phyloP scores from a whole-genome alignment of 2,797 vertebrate genomes.

The Brotula barbata region DNA sequence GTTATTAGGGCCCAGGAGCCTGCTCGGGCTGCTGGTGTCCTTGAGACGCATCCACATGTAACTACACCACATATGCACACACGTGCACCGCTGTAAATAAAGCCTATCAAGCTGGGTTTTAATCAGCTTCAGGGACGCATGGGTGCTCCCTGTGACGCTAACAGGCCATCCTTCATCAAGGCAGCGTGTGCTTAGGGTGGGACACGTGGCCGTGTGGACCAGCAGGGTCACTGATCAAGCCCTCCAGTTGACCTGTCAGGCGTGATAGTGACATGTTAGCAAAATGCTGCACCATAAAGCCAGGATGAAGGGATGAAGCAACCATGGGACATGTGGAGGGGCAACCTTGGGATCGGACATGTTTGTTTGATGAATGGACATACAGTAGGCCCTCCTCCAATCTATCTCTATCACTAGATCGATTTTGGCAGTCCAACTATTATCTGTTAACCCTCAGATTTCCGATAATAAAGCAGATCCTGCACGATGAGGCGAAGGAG shows the following conservation, averaged over 20 bases:
- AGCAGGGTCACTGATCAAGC: slow-evolving; percentile 51
- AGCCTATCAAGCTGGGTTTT: slow-evolving; percentile 67
- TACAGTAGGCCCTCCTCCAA: slow-evolving; percentile 22
- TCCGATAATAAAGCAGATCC: slow-evolving; percentile 36
- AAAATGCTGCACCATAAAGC: slow-evolving; percentile 48
- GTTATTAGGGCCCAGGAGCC: slow-evolving; percentile 38
- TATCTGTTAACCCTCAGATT: slow-evolving; percentile 28
- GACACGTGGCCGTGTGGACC: slow-evolving; percentile 36
- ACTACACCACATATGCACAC: slow-evolving; percentile 40
- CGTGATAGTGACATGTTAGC: slow-evolving; percentile 49
- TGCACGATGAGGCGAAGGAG: slow-evolving; percentile 36
- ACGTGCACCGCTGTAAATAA: slow-evolving; percentile 69
- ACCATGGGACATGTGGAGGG: slow-evolving; percentile 13
- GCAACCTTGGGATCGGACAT: slow-evolving; percentile 43
- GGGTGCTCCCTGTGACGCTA: slow-evolving; percentile 64
- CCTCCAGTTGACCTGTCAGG: slow-evolving; percentile 49
- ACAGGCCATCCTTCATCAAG: slow-evolving; percentile 67
- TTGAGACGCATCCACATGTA: slow-evolving; percentile 56
- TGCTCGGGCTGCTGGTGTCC: slow-evolving; percentile 50
- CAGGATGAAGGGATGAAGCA: slow-evolving; percentile 38
- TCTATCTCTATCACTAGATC: slow-evolving; percentile 42
- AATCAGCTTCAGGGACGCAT: slow-evolving; percentile 75
- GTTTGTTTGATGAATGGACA: slow-evolving; percentile 37
- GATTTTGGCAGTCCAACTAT: slow-evolving; percentile 31
- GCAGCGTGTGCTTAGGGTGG: slow-evolving; percentile 3